These are phyloP conservation scores for Drosophila funebris DNA, from an alignment of 1,140 invertebrate genomes.

Conservation along the genomic window DNA sequence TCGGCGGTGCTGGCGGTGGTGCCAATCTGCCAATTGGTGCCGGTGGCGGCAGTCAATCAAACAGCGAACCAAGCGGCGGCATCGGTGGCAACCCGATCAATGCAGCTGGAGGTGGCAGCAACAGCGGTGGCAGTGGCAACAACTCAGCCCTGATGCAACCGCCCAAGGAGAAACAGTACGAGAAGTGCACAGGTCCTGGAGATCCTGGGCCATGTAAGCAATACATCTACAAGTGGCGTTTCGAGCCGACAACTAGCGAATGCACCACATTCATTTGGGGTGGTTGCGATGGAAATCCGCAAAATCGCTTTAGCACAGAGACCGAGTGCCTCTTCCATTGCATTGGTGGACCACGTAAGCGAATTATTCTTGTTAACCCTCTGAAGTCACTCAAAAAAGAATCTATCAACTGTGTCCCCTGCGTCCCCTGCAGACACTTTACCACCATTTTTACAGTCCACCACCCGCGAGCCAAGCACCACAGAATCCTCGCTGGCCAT, in stretches of 20 bases:
- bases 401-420: not conserved
- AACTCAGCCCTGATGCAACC: constrained; percentile 54
- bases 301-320: constrained; percentile 91
- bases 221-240: constrained; percentile 89
- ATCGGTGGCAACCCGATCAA: not conserved
- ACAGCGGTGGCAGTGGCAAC: constrained; percentile 12
- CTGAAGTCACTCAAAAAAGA: constrained; percentile 8
- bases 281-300: constrained; percentile 90
- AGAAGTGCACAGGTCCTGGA: constrained; percentile 75
- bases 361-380: not conserved
- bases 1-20: constrained; percentile 10
- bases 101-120: constrained; percentile 5
- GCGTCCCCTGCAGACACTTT: constrained; percentile 64
- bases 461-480: constrained; percentile 84
- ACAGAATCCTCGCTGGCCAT: constrained; percentile 83
- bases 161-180: constrained; percentile 73
- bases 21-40: constrained; percentile 23
- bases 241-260: constrained; percentile 86
- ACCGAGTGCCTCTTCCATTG: constrained; percentile 89
- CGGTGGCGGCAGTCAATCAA: constrained; percentile 32
- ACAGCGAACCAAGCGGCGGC: constrained; percentile 22
- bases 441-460: constrained; percentile 84
- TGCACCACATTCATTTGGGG: constrained; percentile 91
- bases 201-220: constrained; percentile 88
- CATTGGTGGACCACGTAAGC: constrained; percentile 85